A percentile compares a stretch with the other conserved stretches of the same genome.
Evolutionary conservation across 2,888 invertebrate species (phyloP).

Genomic region (Bruchidius siliquastri): DNA sequence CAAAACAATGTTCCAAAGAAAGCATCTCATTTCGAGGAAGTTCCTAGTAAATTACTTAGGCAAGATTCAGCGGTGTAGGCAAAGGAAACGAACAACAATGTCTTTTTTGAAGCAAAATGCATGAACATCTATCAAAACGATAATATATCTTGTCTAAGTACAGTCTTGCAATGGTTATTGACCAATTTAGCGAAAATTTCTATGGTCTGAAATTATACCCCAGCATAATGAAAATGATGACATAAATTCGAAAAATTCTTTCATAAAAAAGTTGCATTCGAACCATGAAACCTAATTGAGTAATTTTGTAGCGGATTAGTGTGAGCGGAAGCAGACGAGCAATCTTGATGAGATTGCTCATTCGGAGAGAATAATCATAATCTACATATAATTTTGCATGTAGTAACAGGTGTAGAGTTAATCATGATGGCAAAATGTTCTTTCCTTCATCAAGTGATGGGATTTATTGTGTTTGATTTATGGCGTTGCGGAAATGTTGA

Average conservation of each 20-base stretch:
- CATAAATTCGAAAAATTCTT: not conserved
- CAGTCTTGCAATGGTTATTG: not conserved
- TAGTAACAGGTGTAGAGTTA: not conserved
- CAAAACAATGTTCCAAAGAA: too few relatives aligned
- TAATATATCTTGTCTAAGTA: not conserved
- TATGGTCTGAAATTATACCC: not conserved
- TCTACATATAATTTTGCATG: not conserved
- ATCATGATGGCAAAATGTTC: not conserved
- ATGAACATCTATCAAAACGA: not conserved
- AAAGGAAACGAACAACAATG: not conserved
- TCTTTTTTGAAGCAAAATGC: not conserved
- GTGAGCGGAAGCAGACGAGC: too few relatives aligned
- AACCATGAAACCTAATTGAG: not conserved
- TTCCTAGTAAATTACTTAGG: too few relatives aligned
- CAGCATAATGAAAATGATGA: not conserved
- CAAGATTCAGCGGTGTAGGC: not conserved
- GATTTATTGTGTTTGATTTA: not conserved
- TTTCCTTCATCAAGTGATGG: not conserved
- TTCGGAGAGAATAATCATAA: not conserved
- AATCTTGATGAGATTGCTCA: too few relatives aligned
- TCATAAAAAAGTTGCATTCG: not conserved
- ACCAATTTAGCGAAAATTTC: not conserved
- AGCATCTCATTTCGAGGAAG: too few relatives aligned
- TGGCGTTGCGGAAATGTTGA: not conserved
- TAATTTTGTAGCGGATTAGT: not conserved